Base-by-base conservation (phyloP, 2,113 vertebrate species). In the Lynx canadensis region DNA sequence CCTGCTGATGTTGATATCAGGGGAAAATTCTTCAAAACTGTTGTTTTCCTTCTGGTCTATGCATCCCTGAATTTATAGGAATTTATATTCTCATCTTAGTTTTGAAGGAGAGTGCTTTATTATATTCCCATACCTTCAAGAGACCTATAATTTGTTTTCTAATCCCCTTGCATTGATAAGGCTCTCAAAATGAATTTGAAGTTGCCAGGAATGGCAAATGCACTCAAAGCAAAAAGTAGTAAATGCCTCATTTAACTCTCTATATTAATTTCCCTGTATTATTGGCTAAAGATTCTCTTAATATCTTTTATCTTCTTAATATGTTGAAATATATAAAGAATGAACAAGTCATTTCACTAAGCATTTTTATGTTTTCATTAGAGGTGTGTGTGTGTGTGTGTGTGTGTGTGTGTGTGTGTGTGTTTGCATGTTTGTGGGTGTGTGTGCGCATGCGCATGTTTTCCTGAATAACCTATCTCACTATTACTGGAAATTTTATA, bases 131-230 rank as follows among this genome's bases (percentile, higher is more conserved):
- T 81, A 68, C 4, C 25, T 66, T 95, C 14, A 60, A 90, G 25
- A 33, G 12, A 7, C 16, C 41, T 68, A 78, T 29, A 31, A 29
- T 76, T 81, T 85, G 15, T 65, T 93, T 95, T 81, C 52, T 69
- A 38, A 81, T 74, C 8, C 5, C 8, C 6, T 81, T 82, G 5
- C 48, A 23, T 29, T 91, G 27, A 52, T 36, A 50, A 94, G 3
- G 1, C n/a, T 36, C 52, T 82, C 5, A 76, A 60, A 93, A 81
- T 85, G 7, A 93, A 93, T 41, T 86, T 90, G 50, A 81, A 85
- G 5, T 73, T 81, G 31, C 18, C 19, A 90, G 25, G 41, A 81
- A 8, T 76, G 29, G 33, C 38, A 86, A 81, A 68, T 69, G 1
- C 21, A 3, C 27, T 86, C 36, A 71, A 65, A 73, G 13, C 33